Base-by-base conservation (phyloP, 2,888 invertebrate species). In the Scotopteryx bipunctaria region DNA sequence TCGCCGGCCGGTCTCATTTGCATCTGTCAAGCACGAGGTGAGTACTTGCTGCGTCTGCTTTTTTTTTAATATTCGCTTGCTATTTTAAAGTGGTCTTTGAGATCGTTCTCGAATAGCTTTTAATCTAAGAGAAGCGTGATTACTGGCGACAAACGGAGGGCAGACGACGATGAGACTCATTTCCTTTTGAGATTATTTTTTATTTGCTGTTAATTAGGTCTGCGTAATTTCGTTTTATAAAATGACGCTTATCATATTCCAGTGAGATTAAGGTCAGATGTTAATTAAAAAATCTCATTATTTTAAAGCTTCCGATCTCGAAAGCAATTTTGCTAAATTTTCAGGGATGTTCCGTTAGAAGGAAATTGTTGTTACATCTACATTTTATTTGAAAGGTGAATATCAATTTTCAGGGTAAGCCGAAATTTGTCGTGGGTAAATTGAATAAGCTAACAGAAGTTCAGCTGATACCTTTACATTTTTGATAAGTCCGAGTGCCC, bases 21-120 rank as follows among this genome's bases (percentile, higher is more conserved):
- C 83, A 82, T 81, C 82, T 76, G 78, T 78, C 81, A 80, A 83
- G 79, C 73, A 83, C 81, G 78, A 73, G 79, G 81, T 82, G 55
- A 83, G 85, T 84, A 76, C 71, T 69, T 68, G 73, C 73, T 71
- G 66, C 64, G 76, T 74, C 73, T 73, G 79, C 77, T 79, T 78
- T 81, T 81, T 76, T 56, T 23, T 49, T 43, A 73, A 78, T 76
- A 79, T 71, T 63, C 69, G 64, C 65, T 71, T 59, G 59, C 64
- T 64, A 63, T 73, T 73, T 71, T 65, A 51, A 69, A 73, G 68
- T 62, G 63, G 60, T 56, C 71, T 71, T 51, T 55, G 59, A 62
- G 67, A 66, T 69, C 61, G 69, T 70, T 64, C 67, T 69, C 55
- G 64, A 69, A 66, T 66, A 69, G 64, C 65, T 69, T 74, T 29